Percentiles rank a stretch among this genome's conserved stretches.
Conservation (phyloP, 2,888 invertebrate genomes). For the Heterodera filipjevi region DNA sequence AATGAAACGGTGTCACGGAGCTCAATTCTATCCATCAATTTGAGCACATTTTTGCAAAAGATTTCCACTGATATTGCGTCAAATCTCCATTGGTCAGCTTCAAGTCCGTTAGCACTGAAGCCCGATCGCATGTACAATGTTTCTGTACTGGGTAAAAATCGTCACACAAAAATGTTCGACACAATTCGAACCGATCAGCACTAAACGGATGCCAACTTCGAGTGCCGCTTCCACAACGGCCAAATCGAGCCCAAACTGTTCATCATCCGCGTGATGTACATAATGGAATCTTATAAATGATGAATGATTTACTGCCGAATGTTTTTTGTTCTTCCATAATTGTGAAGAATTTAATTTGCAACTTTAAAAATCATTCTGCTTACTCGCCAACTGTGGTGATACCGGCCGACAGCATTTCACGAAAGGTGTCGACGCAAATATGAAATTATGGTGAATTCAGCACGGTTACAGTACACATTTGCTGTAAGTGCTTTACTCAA, state of each 20-base stretch:
- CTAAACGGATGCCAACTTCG: conserved; percentile 59
- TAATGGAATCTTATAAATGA: conserved; percentile 55
- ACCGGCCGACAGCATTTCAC: conserved; percentile 61
- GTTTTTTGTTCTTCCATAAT: background rate
- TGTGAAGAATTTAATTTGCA: background rate
- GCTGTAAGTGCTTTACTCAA: no score
- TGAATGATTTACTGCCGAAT: no score
- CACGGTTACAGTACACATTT: no score
- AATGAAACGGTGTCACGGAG: conserved; percentile 33
- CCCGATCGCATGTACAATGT: conserved; percentile 61
- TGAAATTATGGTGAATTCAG: conserved; percentile 35
- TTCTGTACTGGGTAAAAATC: conserved; percentile 33
- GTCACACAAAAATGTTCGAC: background rate
- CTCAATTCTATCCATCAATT: background rate
- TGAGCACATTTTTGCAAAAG: conserved; percentile 45
- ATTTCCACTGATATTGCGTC: conserved; percentile 49
- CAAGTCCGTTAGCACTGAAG: conserved; percentile 44
- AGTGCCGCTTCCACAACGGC: conserved; percentile 59
- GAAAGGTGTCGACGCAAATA: conserved; percentile 57
- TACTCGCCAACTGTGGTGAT: conserved; percentile 63
- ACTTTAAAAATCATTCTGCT: background rate
- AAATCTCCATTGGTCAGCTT: conserved; percentile 42
- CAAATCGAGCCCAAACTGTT: conserved; percentile 53
- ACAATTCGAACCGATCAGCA: conserved; percentile 41
- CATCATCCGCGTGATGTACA: conserved; percentile 53